Evolutionary conservation across 2,113 vertebrate species (phyloP).

Genomic region (Eidolon helvum): DNA sequence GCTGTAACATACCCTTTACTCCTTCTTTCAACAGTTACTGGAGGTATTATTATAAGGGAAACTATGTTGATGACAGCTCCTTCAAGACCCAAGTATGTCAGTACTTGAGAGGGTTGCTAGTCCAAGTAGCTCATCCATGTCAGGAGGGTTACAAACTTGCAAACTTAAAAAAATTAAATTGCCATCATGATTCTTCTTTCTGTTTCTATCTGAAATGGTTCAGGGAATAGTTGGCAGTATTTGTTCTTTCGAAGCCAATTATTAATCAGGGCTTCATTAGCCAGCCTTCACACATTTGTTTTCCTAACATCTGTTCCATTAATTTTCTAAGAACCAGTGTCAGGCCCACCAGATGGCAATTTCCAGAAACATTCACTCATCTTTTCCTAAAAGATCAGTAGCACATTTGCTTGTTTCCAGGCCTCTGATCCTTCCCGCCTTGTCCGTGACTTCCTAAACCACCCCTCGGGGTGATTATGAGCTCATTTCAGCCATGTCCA

Average conservation of each 20-base stretch:
- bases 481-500: conserved; percentile 48
- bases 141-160: background rate
- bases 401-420: conserved; percentile 26
- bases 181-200: background rate
- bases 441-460: conserved; percentile 28
- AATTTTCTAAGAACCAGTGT: conserved; percentile 58
- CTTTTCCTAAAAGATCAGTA: conserved; percentile 65
- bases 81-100: background rate
- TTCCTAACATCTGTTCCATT: conserved; percentile 69
- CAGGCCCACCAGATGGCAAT: conserved; percentile 68
- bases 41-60: background rate
- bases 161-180: background rate
- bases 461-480: conserved; percentile 44
- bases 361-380: conserved; percentile 66
- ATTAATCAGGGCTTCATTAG: conserved; percentile 64
- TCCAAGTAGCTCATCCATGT: background rate
- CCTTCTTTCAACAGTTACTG: background rate
- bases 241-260: conserved; percentile 57
- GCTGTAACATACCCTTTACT: background rate
- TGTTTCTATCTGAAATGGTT: background rate
- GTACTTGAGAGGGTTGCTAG: background rate
- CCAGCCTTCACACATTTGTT: conserved; percentile 57
- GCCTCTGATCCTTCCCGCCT: conserved; percentile 49
- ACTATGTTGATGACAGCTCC: background rate
- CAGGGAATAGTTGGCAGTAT: background rate